Evolutionary conservation across 2,797 vertebrate species (phyloP).

Genomic region (Crenichthys baileyi): DNA sequence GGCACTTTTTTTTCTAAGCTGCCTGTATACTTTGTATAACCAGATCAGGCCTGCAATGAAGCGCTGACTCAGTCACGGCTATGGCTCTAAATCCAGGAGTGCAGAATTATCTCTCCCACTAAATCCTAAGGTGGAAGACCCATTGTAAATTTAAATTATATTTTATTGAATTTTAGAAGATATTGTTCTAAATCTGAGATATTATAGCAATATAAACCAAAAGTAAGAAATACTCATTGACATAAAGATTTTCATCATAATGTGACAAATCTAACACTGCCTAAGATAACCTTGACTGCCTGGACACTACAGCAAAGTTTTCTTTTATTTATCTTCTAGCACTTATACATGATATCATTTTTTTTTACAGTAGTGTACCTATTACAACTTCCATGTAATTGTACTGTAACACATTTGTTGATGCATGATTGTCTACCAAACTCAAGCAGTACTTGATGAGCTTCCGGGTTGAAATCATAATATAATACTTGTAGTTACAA

Average conservation of each 20-base stretch:
- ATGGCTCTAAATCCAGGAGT: conserved; percentile 34
- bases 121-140: conserved; percentile 28
- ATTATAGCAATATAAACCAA: neutral
- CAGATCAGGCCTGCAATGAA: conserved; percentile 57
- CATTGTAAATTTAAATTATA: conserved; percentile 1
- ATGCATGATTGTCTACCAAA: neutral
- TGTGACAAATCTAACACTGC: neutral
- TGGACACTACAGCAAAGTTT: neutral
- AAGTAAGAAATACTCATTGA: neutral
- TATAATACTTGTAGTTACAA: neutral
- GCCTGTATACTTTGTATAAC: conserved; percentile 51
- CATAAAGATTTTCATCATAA: conserved; percentile 1
- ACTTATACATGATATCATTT: too few species aligned
- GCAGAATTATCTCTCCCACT: conserved; percentile 37
- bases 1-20: conserved; percentile 39
- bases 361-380: neutral
- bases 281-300: neutral
- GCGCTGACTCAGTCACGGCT: conserved; percentile 55
- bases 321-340: neutral
- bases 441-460: neutral
- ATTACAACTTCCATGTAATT: neutral
- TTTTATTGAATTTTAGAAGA: neutral
- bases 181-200: neutral
- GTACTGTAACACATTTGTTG: neutral
- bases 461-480: neutral